These are phyloP conservation scores for Nasonia oneida DNA, from an alignment of 2,888 invertebrate species.

Conservation along the genomic window DNA sequence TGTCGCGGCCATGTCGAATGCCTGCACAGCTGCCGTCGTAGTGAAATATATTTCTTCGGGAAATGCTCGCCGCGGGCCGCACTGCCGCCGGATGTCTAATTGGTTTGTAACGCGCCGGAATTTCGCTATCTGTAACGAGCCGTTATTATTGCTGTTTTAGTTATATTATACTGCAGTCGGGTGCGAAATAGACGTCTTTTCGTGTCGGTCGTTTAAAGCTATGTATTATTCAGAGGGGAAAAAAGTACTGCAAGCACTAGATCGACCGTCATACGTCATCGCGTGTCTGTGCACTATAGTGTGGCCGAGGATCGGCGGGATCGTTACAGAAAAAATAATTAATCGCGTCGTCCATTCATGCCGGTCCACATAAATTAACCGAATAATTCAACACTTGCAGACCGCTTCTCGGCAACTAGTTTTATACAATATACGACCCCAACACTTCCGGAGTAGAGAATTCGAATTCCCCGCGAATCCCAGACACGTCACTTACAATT, in stretches of 20 bases:
- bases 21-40: not conserved
- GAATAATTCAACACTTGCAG: too few relatives aligned
- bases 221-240: too few relatives aligned
- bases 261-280: not conserved
- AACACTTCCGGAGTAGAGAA: not conserved
- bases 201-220: too few relatives aligned
- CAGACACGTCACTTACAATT: conserved; percentile 27
- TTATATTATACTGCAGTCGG: not conserved
- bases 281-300: not conserved
- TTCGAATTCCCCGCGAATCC: not conserved
- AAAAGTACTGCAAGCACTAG: not conserved
- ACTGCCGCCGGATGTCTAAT: not conserved
- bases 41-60: conserved; percentile 38
- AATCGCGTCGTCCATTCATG: not conserved
- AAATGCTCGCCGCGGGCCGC: not conserved
- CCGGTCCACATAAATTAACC: too few relatives aligned
- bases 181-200: too few relatives aligned
- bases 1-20: not conserved
- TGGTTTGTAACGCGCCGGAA: not conserved
- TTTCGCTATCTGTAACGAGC: not conserved
- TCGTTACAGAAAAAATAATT: not conserved
- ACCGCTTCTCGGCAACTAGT: too few relatives aligned
- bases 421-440: not conserved
- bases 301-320: not conserved
- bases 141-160: not conserved